Percentiles rank a stretch among this genome's conserved stretches.
phyloP scores from a whole-genome alignment of 1,140 invertebrate genomes.

The Meloidogyne exigua region DNA sequence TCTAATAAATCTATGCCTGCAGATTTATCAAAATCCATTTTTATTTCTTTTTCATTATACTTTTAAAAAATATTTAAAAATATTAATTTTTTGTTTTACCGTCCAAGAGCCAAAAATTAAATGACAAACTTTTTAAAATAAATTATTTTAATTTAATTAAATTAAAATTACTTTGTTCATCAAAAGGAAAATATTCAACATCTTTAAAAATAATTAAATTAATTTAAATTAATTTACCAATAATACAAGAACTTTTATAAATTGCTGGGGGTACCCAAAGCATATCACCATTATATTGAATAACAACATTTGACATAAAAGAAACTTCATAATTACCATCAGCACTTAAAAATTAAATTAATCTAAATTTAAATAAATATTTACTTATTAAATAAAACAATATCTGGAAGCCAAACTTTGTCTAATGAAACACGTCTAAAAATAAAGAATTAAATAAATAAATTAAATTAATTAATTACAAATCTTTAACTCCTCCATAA shows the following conservation, averaged over 20 bases:
- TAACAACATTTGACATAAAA: constrained; percentile 88
- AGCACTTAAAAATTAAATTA: constrained; percentile 70
- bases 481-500: constrained; percentile 89
- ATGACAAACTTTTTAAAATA: constrained; percentile 72
- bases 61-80: neutral
- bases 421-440: constrained; percentile 81
- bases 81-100: constrained; percentile 71
- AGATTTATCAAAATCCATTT: constrained; percentile 3
- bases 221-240: constrained; percentile 64
- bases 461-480: constrained; percentile 65
- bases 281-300: constrained; percentile 84
- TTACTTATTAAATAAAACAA: constrained; percentile 98
- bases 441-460: neutral
- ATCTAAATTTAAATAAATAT: neutral
- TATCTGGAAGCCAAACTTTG: constrained; percentile 80
- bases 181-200: constrained; percentile 82
- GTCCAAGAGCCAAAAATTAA: constrained; percentile 99
- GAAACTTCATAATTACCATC: constrained; percentile 97
- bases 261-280: constrained; percentile 81
- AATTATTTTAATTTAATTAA: neutral
- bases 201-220: constrained; percentile 45
- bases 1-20: neutral
- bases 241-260: constrained; percentile 82
- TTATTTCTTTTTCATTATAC: constrained; percentile 5
- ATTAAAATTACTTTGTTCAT: constrained; percentile 67